These are phyloP conservation scores for Blennius ocellaris DNA, from an alignment of 2,113 vertebrate species.

Conservation along the genomic window DNA sequence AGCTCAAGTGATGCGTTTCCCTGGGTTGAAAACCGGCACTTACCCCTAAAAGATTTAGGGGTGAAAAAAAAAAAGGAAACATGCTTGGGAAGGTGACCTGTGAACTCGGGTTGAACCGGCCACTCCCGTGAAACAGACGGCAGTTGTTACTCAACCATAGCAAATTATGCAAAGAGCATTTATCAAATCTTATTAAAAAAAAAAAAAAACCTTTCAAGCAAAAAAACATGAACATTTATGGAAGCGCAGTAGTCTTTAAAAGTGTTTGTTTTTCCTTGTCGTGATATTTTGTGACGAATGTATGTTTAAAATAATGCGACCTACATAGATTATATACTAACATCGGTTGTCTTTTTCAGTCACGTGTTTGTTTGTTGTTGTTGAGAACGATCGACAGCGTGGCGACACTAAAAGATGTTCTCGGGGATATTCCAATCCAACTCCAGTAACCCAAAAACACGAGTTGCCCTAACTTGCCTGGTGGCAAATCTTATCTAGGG, in stretches of 20 bases:
- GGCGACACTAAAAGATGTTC: constrained; percentile 17
- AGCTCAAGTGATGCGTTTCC: constrained; percentile 20
- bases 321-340: too few relatives aligned
- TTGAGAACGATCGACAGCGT: constrained; percentile 6
- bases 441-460: constrained; percentile 1
- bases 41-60: constrained; percentile 32
- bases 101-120: background rate
- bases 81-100: background rate
- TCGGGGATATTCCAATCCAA: constrained; percentile 15
- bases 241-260: too few relatives aligned
- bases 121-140: background rate
- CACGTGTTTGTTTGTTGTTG: too few relatives aligned
- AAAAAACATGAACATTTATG: too few relatives aligned
- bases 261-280: too few relatives aligned
- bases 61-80: constrained; percentile 1
- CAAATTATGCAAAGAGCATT: too few relatives aligned
- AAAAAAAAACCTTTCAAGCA: too few relatives aligned
- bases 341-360: too few relatives aligned
- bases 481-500: constrained; percentile 67
- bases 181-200: too few relatives aligned
- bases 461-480: constrained; percentile 28
- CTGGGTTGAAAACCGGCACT: constrained; percentile 25
- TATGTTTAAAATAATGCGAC: too few relatives aligned
- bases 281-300: too few relatives aligned
- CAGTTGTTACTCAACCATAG: background rate